phyloP scores from a whole-genome alignment of 2,888 invertebrate genomes.

The Zele albiditarsus region DNA sequence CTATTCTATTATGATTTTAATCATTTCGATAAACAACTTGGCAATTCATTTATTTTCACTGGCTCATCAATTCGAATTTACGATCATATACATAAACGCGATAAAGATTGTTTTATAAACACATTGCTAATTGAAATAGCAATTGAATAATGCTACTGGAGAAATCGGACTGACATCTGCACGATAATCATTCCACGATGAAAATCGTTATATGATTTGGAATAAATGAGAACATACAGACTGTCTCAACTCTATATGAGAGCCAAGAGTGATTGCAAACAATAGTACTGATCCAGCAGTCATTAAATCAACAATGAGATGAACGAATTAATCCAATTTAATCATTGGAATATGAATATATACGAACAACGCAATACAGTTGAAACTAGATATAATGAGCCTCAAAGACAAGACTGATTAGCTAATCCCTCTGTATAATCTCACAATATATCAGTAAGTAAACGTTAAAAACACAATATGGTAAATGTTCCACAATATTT shows the following conservation, averaged over 20 bases:
- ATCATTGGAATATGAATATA: constrained; percentile 49
- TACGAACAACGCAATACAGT: constrained; percentile 66
- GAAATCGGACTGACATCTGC: constrained; percentile 10
- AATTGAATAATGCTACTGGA: constrained; percentile 1
- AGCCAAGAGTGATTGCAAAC: constrained; percentile 63
- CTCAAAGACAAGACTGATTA: constrained; percentile 73
- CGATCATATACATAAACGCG: not conserved
- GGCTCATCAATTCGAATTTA: not conserved
- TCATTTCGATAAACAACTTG: not conserved
- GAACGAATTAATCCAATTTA: constrained; percentile 38
- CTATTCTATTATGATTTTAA: not conserved
- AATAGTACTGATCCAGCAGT: constrained; percentile 8
- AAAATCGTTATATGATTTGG: constrained; percentile 40
- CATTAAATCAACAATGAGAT: constrained; percentile 41
- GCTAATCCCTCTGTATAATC: constrained; percentile 70
- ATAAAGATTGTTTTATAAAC: not conserved
- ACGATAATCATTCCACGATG: constrained; percentile 13
- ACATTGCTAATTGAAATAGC: constrained; percentile 1
- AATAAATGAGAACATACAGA: constrained; percentile 69
- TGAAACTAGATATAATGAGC: constrained; percentile 70
- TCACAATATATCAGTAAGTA: constrained; percentile 69
- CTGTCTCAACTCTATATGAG: constrained; percentile 66
- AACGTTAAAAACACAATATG: constrained; percentile 62
- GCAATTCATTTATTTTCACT: not conserved
- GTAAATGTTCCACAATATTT: constrained; percentile 67